These are phyloP conservation scores for Archocentrus centrarchus DNA, from an alignment of 2,113 vertebrate genomes.

Conservation along the genomic window DNA sequence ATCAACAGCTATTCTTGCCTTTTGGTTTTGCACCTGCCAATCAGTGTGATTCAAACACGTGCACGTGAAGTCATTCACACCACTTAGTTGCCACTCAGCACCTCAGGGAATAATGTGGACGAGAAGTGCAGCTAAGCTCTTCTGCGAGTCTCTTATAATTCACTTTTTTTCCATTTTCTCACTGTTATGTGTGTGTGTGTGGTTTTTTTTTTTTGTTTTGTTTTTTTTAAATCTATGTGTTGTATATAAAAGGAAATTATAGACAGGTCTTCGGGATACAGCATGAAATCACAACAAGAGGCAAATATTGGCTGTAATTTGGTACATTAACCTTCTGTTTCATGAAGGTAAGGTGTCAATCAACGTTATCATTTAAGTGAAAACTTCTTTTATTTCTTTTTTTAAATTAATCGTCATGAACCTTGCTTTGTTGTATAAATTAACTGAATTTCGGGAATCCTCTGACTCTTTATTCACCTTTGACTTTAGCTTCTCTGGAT, in stretches of 20 bases:
- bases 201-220: conserved; percentile 34
- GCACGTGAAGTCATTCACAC: conserved; percentile 49
- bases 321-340: neutral
- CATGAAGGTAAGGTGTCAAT: neutral
- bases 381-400: too few relatives aligned
- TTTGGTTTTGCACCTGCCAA: conserved; percentile 34
- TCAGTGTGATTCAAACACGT: conserved; percentile 15
- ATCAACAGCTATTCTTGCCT: conserved; percentile 11
- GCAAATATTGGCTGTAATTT: neutral
- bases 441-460: neutral
- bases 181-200: neutral
- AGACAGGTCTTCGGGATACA: conserved; percentile 51
- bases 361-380: too few relatives aligned
- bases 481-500: neutral
- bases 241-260: conserved; percentile 45
- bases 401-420: too few relatives aligned
- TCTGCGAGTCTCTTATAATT: conserved; percentile 29
- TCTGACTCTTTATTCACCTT: neutral
- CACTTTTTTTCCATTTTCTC: neutral
- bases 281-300: conserved; percentile 25
- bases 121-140: neutral
- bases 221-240: neutral
- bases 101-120: conserved; percentile 39
- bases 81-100: neutral
- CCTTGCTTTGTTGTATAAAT: too few relatives aligned